A percentile compares a stretch with the other conserved stretches of the same genome.
phyloP scores from a whole-genome alignment of 2,888 invertebrate species.

The Diarsia brunnea region DNA sequence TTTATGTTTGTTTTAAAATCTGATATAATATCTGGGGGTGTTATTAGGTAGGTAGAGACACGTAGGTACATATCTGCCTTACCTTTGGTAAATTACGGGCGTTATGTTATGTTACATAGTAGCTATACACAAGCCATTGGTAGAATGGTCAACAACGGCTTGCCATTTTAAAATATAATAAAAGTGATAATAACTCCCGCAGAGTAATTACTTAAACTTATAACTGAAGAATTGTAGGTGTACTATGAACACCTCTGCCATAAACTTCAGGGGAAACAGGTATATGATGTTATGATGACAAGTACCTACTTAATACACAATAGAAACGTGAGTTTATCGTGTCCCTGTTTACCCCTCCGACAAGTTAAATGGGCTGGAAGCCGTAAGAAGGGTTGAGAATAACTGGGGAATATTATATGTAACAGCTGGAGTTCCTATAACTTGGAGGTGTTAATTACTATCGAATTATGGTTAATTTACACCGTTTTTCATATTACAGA shows the following conservation, averaged over 20 bases:
- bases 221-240: not conserved
- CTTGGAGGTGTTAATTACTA: not conserved
- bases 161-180: not conserved
- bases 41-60: too few species aligned
- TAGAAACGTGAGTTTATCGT: slow-evolving; percentile 37
- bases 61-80: not conserved
- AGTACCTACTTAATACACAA: slow-evolving; percentile 13
- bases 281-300: not conserved
- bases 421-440: slow-evolving; percentile 24
- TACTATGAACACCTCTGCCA: not conserved
- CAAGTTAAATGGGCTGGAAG: slow-evolving; percentile 36
- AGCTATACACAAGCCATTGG: not conserved
- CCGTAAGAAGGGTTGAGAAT: slow-evolving; percentile 33
- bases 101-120: not conserved
- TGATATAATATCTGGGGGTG: too few species aligned
- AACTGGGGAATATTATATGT: slow-evolving; percentile 2
- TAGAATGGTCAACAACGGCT: not conserved
- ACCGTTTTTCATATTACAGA: too few species aligned
- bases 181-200: not conserved
- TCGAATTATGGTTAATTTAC: not conserved
- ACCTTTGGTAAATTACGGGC: not conserved
- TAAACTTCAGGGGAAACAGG: not conserved
- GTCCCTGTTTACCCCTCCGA: slow-evolving; percentile 10
- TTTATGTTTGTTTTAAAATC: too few species aligned
- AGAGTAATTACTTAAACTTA: not conserved